Conservation (phyloP, 2,113 vertebrate species). For the Caretta caretta region DNA sequence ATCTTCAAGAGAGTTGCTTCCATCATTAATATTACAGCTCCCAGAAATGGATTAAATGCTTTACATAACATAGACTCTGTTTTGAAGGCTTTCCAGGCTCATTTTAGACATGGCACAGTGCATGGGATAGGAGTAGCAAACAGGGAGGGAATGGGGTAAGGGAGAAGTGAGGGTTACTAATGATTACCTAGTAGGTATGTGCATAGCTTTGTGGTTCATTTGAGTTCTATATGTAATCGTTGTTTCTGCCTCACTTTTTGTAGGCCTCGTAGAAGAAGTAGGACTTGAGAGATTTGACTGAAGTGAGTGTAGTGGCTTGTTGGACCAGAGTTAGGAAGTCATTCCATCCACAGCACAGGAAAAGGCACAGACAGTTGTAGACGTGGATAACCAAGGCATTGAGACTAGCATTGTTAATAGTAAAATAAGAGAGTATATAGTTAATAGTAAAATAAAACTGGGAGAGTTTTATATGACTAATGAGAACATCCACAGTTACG, state of each 20-base stretch:
- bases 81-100: background rate
- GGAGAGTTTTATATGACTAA: background rate
- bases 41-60: background rate
- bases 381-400: background rate
- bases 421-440: background rate
- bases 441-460: background rate
- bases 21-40: background rate
- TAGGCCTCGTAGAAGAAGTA: background rate
- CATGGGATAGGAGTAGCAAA: background rate
- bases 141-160: background rate
- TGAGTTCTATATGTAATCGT: background rate
- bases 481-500: background rate
- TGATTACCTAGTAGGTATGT: background rate
- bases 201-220: background rate
- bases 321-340: background rate
- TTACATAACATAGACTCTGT: background rate
- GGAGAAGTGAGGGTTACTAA: background rate
- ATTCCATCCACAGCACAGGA: background rate
- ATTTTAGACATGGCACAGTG: background rate
- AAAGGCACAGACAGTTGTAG: background rate
- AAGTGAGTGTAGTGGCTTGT: background rate
- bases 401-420: background rate
- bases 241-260: background rate
- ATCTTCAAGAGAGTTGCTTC: background rate
- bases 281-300: background rate